These are phyloP conservation scores for Paracyclopina nana DNA, from an alignment of 1,140 invertebrate species.

Conservation along the genomic window DNA sequence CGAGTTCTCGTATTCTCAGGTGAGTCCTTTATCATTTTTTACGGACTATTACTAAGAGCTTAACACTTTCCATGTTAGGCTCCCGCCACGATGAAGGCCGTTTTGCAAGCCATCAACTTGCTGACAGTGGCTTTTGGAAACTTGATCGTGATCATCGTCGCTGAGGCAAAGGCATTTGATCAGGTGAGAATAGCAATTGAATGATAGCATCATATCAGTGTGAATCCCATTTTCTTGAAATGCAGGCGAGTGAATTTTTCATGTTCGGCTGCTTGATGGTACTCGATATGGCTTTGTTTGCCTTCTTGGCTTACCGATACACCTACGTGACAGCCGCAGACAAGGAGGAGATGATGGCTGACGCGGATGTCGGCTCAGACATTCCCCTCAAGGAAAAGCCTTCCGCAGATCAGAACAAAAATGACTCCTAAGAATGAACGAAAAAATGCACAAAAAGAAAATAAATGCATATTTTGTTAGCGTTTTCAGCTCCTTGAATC, in stretches of 20 bases:
- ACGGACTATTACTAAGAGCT: no score
- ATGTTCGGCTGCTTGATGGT: constrained; percentile 68
- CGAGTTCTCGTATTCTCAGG: constrained; percentile 66
- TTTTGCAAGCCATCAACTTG: constrained; percentile 71
- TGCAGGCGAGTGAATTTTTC: constrained; percentile 62
- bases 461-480: no score
- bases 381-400: no score
- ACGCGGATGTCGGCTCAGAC: no score
- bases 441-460: no score
- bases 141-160: constrained; percentile 64
- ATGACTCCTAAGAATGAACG: no score
- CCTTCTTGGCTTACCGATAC: constrained; percentile 41
- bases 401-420: no score
- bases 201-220: constrained; percentile 3
- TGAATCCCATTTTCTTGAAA: constrained; percentile 22
- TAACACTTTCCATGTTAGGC: constrained; percentile 48
- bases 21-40: constrained; percentile 21
- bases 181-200: constrained; percentile 31
- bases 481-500: no score
- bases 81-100: constrained; percentile 73
- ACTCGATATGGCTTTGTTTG: constrained; percentile 56
- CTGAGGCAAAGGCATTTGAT: constrained; percentile 40
- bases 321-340: constrained; percentile 24
- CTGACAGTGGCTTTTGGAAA: constrained; percentile 78
- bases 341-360: no score